Evolutionary conservation across 2,888 invertebrate species (phyloP).

Genomic region (Acleris holmiana): DNA sequence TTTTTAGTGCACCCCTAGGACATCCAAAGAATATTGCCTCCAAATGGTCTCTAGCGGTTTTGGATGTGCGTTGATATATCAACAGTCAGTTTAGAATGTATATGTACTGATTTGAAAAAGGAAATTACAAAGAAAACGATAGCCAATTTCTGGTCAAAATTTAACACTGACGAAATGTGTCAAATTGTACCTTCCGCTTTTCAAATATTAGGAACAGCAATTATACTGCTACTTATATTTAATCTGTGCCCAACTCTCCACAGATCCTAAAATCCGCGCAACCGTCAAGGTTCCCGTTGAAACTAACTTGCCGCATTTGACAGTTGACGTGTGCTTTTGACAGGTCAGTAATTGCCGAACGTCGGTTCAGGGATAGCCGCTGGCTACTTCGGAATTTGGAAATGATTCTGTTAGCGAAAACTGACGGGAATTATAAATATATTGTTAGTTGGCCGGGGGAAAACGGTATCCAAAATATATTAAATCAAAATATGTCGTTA

Average conservation of each 20-base stretch:
- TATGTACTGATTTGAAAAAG: too few species aligned
- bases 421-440: background rate
- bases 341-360: conserved; percentile 24
- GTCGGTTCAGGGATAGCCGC: conserved; percentile 14
- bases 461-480: too few species aligned
- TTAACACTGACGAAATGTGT: background rate
- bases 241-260: too few species aligned
- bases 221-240: background rate
- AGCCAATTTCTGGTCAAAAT: too few species aligned
- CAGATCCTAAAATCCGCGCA: background rate
- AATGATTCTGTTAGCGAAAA: conserved; percentile 4
- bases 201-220: background rate
- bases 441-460: too few species aligned
- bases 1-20: too few species aligned
- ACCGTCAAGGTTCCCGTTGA: conserved; percentile 2
- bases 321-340: conserved; percentile 19
- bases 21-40: too few species aligned
- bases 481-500: too few species aligned
- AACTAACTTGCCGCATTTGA: conserved; percentile 11
- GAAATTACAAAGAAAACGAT: too few species aligned
- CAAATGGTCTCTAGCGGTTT: too few species aligned
- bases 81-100: too few species aligned
- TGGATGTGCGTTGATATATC: too few species aligned
- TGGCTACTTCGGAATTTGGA: conserved; percentile 18
- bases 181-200: background rate